Conservation (phyloP, 92 coral and sea anemone species). For the Actinernus sp. region DNA sequence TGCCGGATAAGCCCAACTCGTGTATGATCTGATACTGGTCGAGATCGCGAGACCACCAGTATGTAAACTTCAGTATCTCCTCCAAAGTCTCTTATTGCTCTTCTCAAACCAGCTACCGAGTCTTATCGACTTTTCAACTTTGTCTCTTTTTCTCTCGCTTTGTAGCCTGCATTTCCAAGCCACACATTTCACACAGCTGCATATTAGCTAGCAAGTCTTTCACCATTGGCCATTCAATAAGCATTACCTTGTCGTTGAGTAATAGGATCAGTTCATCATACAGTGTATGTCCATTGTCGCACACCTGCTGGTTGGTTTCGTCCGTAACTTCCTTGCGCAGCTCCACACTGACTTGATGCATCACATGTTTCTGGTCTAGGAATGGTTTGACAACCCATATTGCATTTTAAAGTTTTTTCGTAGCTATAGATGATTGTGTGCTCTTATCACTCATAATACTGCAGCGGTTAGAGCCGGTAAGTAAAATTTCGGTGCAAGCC, state of each 20-base stretch:
- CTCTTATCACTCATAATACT: too few relatives aligned
- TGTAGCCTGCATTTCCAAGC: constrained; percentile 35
- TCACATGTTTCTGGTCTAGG: background rate
- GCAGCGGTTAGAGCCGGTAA: too few relatives aligned
- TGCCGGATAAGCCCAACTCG: constrained; percentile 22
- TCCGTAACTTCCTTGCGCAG: background rate
- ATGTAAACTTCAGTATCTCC: constrained; percentile 69
- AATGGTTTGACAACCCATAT: background rate
- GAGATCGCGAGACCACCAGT: constrained; percentile 46
- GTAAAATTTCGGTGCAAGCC: too few relatives aligned
- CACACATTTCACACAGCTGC: constrained; percentile 25
- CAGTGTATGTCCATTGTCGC: too few relatives aligned
- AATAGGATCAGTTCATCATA: background rate
- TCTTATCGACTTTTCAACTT: too few relatives aligned
- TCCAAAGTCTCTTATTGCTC: too few relatives aligned
- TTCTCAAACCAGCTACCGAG: constrained; percentile 60
- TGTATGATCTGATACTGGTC: too few relatives aligned
- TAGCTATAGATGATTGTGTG: too few relatives aligned
- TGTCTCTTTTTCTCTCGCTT: too few relatives aligned
- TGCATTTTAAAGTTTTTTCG: constrained; percentile 3
- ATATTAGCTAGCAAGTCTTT: constrained; percentile 23
- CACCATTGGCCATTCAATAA: constrained; percentile 22
- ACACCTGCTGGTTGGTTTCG: too few relatives aligned
- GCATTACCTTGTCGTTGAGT: constrained; percentile 18
- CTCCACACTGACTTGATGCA: background rate